phyloP scores from a whole-genome alignment of 2,113 vertebrate species.

The Greenwoodochromis staneri region DNA sequence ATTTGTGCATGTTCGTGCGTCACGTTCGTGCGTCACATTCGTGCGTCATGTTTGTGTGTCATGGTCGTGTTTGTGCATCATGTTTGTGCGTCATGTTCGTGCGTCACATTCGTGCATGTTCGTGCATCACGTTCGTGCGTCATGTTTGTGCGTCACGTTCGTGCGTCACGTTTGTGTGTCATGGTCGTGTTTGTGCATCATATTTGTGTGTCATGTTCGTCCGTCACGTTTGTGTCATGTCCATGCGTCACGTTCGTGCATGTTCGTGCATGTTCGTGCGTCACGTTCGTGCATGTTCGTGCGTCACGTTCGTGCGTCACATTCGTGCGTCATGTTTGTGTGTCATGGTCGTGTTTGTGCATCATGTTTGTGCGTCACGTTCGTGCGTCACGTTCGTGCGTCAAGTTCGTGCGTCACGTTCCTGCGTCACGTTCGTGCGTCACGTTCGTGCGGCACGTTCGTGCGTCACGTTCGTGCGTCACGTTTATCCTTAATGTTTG shows the following conservation, averaged over 20 bases:
- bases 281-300: fast-evolving
- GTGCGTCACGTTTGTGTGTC: fast-evolving
- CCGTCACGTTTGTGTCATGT: fast-evolving
- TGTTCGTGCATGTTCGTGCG: fast-evolving
- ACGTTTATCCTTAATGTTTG: not conserved
- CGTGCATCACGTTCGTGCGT: fast-evolving
- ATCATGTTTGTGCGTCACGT: fast-evolving
- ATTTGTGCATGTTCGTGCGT: fast-evolving
- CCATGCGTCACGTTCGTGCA: fast-evolving
- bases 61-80: fast-evolving
- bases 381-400: fast-evolving
- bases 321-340: fast-evolving
- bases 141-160: fast-evolving
- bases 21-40: fast-evolving
- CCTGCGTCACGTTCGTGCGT: fast-evolving
- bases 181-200: no score
- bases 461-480: fast-evolving
- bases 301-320: fast-evolving
- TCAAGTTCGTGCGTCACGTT: fast-evolving
- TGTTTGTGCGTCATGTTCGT: fast-evolving
- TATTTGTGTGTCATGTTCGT: fast-evolving
- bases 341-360: fast-evolving
- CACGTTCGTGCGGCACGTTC: fast-evolving
- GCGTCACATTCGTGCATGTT: no score
- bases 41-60: fast-evolving